phyloP scores from a whole-genome alignment of 1,140 invertebrate species.

The Whitmania pigra region DNA sequence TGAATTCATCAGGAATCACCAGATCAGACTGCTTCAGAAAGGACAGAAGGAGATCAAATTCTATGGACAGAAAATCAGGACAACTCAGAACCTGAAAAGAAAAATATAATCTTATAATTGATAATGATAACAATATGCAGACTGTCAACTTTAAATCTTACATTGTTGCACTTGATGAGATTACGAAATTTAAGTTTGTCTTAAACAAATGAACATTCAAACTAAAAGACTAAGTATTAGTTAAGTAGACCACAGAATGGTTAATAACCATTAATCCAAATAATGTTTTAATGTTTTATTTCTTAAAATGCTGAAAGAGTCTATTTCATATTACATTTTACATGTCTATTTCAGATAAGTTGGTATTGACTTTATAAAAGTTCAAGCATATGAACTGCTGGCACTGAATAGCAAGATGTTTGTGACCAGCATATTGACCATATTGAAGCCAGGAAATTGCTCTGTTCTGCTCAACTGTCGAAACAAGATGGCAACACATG shows the following conservation, averaged over 20 bases:
- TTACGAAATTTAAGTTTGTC: too few species aligned
- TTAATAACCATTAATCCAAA: not conserved
- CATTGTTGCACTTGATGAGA: not conserved
- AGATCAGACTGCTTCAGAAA: constrained; percentile 70
- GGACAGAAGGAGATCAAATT: constrained; percentile 61
- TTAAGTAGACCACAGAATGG: too few species aligned
- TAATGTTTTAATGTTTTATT: too few species aligned
- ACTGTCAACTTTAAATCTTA: too few species aligned
- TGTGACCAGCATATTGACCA: constrained; percentile 65
- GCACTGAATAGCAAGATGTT: constrained; percentile 59
- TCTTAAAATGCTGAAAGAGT: constrained; percentile 30
- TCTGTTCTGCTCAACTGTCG: constrained; percentile 63
- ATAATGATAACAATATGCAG: not conserved
- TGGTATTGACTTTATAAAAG: constrained; percentile 64
- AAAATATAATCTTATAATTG: not conserved
- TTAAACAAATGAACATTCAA: too few species aligned
- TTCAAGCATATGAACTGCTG: constrained; percentile 83
- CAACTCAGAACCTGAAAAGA: constrained; percentile 28
- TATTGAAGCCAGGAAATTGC: constrained; percentile 82
- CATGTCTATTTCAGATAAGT: too few species aligned
- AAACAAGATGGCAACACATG: constrained; percentile 72
- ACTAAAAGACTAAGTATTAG: too few species aligned
- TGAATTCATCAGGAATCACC: constrained; percentile 77
- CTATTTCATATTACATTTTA: too few species aligned
- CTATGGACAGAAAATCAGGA: constrained; percentile 66